A percentile compares a stretch with the other conserved stretches of the same genome.
Conservation (phyloP, 2,797 vertebrate species). For the Hemitrygon akajei region DNA sequence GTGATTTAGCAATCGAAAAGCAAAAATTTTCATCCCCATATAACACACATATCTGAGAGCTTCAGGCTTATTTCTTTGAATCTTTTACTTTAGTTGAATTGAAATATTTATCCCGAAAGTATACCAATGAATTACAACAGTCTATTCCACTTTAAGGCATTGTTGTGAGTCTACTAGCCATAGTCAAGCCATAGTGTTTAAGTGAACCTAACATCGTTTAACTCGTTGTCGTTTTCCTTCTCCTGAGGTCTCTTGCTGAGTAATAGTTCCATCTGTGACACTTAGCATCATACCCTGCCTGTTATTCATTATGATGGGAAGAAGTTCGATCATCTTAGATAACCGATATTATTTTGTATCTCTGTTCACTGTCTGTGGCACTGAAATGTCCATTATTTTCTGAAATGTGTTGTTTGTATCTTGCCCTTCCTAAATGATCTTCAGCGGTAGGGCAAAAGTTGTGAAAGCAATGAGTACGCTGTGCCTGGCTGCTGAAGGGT, state of each 20-base stretch:
- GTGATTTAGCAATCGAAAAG: background rate
- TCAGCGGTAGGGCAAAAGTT: background rate
- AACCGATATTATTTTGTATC: background rate
- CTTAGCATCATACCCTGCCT: too few relatives aligned
- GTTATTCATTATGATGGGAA: background rate
- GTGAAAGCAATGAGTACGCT: background rate
- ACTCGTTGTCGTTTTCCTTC: constrained; percentile 5
- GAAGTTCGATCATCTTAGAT: background rate
- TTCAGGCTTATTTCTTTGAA: background rate
- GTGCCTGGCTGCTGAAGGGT: background rate
- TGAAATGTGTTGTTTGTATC: background rate
- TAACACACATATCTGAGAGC: background rate
- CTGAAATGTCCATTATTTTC: background rate
- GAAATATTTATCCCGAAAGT: constrained; percentile 25
- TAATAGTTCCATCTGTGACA: background rate
- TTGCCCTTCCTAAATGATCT: background rate
- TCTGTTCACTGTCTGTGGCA: background rate
- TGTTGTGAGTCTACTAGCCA: background rate
- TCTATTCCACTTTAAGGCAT: background rate
- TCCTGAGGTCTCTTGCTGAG: background rate
- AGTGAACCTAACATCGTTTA: background rate
- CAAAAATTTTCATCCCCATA: background rate
- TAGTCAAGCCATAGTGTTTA: background rate
- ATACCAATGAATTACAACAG: background rate
- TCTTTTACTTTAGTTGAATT: background rate